These are phyloP conservation scores for Triops cancriformis DNA, from an alignment of 1,140 invertebrate species.

Conservation along the genomic window DNA sequence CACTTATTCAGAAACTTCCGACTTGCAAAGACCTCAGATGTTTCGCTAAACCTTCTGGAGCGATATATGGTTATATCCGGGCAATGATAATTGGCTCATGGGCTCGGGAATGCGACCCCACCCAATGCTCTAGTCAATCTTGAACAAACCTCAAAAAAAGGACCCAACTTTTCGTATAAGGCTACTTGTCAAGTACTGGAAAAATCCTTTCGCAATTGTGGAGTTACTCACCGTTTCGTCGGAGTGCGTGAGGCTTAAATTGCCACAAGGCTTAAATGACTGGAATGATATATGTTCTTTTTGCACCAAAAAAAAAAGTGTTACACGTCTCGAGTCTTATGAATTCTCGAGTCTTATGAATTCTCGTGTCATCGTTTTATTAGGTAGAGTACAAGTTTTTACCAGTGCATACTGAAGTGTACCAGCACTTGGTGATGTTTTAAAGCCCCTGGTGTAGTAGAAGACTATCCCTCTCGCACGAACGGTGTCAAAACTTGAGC, in stretches of 20 bases:
- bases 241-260: not conserved
- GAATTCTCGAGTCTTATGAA: not conserved
- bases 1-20: not conserved
- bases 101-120: not conserved
- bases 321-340: not conserved
- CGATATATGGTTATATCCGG: not conserved
- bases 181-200: not conserved
- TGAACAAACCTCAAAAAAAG: not conserved
- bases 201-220: not conserved
- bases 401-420: no score
- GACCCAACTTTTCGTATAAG: not conserved
- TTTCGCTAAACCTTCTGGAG: not conserved
- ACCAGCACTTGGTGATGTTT: no score
- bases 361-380: not conserved
- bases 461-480: no score
- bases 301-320: not conserved
- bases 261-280: not conserved
- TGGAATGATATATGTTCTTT: not conserved
- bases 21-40: not conserved
- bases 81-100: not conserved
- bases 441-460: no score
- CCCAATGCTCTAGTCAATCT: not conserved
- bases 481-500: not conserved
- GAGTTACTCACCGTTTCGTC: not conserved
- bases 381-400: not conserved